Evolutionary conservation across 64 coral and sea anemone genomes (phyloP), one percentile per base, ranked within the genome.

Genomic region (Actinia equina): DNA sequence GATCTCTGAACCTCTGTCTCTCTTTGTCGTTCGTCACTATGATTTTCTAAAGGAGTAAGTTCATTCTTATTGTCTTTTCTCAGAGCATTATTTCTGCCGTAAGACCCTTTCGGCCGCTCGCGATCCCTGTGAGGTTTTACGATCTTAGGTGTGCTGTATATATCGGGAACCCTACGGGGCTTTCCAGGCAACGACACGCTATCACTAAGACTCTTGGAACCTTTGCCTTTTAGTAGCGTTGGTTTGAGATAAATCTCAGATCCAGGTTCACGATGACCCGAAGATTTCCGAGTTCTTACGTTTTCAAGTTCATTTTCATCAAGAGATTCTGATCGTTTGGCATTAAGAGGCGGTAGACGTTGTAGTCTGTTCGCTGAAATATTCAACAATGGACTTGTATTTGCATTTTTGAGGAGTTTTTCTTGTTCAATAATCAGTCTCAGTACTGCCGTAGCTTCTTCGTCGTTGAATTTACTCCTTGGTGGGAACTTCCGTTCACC

Each of bases 401-500:
- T 92, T 4, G 94, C 84, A 41, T 90, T 93, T 81, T 97, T 93
- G 15, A 97, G 83, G 3, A 97, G 42, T 18, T 79, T 86, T 91
- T 97, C 94, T 56, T 97, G 94, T 54, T 97, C 94, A 23, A 97
- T 70, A 15, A 97, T 97, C 22, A 97, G 77, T 77, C 94, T 54
- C 26, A 97, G 82, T 43, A 97, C 88, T 69, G 88, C 94, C 12
- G 94, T 97, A 6, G 94, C 88, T 91, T 97, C 94, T 77, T 97
- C 94, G 41, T 97, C 94, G 81, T 97, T 97, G 30, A 97, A 97
- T 80, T 97, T 97, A 45, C 94, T 97, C 10, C 94, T 44, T 9
- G 94, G 94, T 3, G 94, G 94, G 45, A 97, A 69, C 58, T 89
- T 81, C 27, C 94, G 65, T 67, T 90, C 92, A 54, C 78, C 79